Evolutionary conservation across 2,888 invertebrate species (phyloP).

Genomic region (Deroplatys truncata): DNA sequence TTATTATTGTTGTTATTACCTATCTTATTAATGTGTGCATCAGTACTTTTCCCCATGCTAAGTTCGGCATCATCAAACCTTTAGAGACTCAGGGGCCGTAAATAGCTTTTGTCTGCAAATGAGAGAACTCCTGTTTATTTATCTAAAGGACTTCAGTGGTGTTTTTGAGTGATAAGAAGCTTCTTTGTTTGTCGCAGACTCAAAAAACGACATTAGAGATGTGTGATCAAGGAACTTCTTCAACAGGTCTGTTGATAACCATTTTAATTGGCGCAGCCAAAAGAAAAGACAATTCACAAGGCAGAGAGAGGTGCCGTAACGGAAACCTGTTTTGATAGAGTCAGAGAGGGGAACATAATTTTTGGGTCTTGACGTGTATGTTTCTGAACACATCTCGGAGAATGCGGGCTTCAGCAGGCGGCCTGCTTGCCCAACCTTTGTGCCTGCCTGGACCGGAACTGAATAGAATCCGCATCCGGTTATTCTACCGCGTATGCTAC

Average conservation of each 20-base stretch:
- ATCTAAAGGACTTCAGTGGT: no score
- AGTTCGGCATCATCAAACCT: no score
- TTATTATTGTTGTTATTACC: no score
- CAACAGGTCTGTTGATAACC: background rate
- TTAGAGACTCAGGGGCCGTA: no score
- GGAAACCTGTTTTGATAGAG: background rate
- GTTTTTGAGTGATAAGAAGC: no score
- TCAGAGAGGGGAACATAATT: background rate
- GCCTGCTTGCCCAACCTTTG: background rate
- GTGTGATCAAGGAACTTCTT: no score
- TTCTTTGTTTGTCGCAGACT: no score
- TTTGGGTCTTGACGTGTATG: background rate
- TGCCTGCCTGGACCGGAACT: conserved; percentile 27
- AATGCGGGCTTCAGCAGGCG: background rate
- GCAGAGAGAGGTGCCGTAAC: background rate
- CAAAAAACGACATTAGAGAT: no score
- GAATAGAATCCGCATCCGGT: conserved; percentile 29
- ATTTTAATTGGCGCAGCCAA: background rate
- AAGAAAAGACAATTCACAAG: background rate
- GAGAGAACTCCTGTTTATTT: no score
- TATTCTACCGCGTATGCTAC: conserved; percentile 17
- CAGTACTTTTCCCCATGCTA: no score
- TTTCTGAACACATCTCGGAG: background rate
- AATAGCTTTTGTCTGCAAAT: no score
- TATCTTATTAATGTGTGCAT: no score